Percentiles rank a stretch among this genome's conserved stretches.
These are phyloP conservation scores for Euleptes europaea DNA, from an alignment of 2,113 vertebrate genomes.

Conservation along the genomic window DNA sequence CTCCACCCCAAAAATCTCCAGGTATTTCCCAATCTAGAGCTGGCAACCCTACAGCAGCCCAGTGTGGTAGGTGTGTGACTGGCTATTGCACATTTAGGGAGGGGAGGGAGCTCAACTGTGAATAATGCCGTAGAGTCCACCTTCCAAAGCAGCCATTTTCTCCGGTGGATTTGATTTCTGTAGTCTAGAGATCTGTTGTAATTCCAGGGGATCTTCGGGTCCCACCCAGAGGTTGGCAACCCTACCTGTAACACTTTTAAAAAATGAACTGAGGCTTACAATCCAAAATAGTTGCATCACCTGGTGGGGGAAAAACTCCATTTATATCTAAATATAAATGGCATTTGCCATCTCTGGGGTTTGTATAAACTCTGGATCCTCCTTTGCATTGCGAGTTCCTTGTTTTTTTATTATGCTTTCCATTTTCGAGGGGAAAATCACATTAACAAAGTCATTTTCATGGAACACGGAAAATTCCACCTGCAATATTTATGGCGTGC, in stretches of 20 bases:
- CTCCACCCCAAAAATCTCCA: too few relatives aligned
- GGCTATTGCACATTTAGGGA: too few relatives aligned
- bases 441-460: slow-evolving; percentile 28
- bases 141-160: too few relatives aligned
- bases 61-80: too few relatives aligned
- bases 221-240: too few relatives aligned
- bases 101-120: too few relatives aligned
- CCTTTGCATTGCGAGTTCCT: slow-evolving; percentile 9
- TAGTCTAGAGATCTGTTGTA: too few relatives aligned
- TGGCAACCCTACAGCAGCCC: too few relatives aligned
- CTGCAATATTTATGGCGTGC: background rate
- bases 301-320: background rate
- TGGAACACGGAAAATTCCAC: slow-evolving; percentile 59
- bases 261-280: background rate
- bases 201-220: too few relatives aligned
- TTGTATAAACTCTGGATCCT: background rate
- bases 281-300: background rate
- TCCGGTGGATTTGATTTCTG: too few relatives aligned
- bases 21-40: too few relatives aligned
- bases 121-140: too few relatives aligned
- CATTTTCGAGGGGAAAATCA: slow-evolving; percentile 56
- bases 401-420: slow-evolving; percentile 44
- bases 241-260: background rate
- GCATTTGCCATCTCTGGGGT: background rate
- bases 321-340: background rate